These are phyloP conservation scores for Elachura formosa DNA, from an alignment of 2,113 vertebrate genomes.

Conservation along the genomic window DNA sequence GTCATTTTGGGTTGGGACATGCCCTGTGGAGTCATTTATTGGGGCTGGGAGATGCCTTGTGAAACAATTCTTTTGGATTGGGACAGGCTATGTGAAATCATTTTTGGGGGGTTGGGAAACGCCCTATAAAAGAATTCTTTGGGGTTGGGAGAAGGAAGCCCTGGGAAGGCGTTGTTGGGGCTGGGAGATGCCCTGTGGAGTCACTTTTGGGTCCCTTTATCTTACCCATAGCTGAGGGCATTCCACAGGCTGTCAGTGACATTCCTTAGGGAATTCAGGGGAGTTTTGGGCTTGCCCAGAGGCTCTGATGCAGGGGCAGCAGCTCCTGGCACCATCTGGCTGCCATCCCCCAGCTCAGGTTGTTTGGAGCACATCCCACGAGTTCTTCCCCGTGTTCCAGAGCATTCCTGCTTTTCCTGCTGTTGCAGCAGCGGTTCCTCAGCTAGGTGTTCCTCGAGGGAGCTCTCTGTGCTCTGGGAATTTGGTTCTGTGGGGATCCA, in stretches of 20 bases:
- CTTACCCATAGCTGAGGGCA: neutral
- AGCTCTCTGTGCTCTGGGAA: neutral
- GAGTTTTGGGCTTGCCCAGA: neutral
- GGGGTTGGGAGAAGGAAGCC: neutral
- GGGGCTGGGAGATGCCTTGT: neutral
- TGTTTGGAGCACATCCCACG: neutral
- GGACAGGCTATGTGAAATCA: too few species aligned
- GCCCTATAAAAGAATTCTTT: neutral
- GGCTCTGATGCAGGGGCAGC: neutral
- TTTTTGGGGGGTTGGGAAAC: neutral
- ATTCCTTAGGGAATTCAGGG: neutral
- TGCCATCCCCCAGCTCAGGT: neutral
- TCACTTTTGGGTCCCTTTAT: fast-evolving
- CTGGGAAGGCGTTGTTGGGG: fast-evolving
- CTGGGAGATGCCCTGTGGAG: neutral
- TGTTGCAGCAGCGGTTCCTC: neutral
- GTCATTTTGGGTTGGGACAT: neutral
- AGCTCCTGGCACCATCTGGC: neutral
- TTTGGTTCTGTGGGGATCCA: neutral
- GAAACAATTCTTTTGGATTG: neutral
- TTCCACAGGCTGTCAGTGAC: neutral
- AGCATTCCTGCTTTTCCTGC: neutral
- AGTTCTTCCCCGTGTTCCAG: neutral
- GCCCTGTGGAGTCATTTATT: too few species aligned
- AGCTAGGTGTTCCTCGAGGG: neutral